A percentile compares a stretch with the other conserved stretches of the same genome.
Conservation (phyloP, 2,113 vertebrate genomes). For the Catharus minimus region DNA sequence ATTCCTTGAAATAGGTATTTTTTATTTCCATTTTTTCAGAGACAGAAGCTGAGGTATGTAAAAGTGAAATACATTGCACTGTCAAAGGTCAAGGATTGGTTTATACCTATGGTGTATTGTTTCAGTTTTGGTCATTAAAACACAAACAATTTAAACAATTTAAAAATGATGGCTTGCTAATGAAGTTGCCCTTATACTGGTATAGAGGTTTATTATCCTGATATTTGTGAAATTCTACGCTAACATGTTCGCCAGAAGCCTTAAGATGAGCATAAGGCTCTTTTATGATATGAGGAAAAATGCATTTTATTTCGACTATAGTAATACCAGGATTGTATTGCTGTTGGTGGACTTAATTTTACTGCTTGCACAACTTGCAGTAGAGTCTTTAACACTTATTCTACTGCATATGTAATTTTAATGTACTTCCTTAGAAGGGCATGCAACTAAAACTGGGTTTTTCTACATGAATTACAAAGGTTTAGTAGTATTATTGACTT, state of each 20-base stretch:
- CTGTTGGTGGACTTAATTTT: background rate
- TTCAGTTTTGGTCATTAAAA: background rate
- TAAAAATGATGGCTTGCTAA: background rate
- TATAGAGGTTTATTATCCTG: background rate
- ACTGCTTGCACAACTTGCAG: background rate
- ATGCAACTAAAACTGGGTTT: background rate
- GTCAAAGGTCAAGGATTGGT: background rate
- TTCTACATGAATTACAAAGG: background rate
- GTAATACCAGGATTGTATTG: background rate
- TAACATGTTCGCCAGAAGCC: background rate
- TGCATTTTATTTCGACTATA: background rate
- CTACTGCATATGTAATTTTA: background rate
- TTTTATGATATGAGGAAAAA: background rate
- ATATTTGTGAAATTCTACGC: background rate
- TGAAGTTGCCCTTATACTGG: background rate
- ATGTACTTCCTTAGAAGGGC: background rate
- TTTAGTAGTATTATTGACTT: background rate
- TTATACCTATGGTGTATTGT: background rate
- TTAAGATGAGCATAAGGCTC: background rate
- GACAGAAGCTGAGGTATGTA: background rate
- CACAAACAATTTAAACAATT: background rate
- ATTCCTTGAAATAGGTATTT: background rate
- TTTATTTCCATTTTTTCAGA: background rate
- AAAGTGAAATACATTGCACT: background rate
- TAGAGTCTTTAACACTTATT: background rate